Evolutionary conservation across 2,888 invertebrate genomes (phyloP).

Genomic region (Lasioglossum vierecki): DNA sequence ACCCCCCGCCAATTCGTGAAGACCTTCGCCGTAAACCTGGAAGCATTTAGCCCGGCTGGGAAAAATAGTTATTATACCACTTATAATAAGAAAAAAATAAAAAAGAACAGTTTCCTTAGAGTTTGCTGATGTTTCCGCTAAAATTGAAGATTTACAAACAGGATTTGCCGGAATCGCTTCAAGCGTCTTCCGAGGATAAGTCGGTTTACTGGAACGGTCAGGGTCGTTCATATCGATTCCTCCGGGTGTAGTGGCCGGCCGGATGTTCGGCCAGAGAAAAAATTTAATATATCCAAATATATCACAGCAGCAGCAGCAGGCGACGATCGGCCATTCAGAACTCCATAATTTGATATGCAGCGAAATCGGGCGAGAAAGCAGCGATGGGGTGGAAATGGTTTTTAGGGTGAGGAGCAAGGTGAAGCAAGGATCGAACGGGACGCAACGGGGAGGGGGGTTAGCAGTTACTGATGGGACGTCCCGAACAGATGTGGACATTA

Average conservation of each 20-base stretch:
- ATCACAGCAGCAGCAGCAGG: constrained; percentile 81
- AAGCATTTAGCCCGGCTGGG: background rate
- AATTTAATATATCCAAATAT: constrained; percentile 84
- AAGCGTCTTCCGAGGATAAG: background rate
- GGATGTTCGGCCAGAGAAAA: constrained; percentile 71
- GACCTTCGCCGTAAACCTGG: background rate
- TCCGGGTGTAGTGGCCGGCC: constrained; percentile 40
- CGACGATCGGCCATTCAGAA: constrained; percentile 82
- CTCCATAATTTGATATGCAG: constrained; percentile 83
- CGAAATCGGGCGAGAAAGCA: constrained; percentile 79
- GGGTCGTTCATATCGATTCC: constrained; percentile 57
- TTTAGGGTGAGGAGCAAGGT: constrained; percentile 71
- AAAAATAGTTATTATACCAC: background rate
- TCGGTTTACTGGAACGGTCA: constrained; percentile 9
- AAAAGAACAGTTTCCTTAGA: background rate
- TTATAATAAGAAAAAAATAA: background rate
- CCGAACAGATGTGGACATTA: constrained; percentile 82
- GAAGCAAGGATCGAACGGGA: constrained; percentile 59
- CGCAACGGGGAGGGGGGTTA: constrained; percentile 57
- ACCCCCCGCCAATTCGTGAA: background rate
- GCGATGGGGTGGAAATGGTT: constrained; percentile 78
- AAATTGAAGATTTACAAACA: background rate
- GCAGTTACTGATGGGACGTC: constrained; percentile 82
- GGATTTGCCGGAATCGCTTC: background rate
- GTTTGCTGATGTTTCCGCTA: background rate